Evolutionary conservation across 2,113 vertebrate genomes (phyloP).

Genomic region (Ceyx cyanopectus): DNA sequence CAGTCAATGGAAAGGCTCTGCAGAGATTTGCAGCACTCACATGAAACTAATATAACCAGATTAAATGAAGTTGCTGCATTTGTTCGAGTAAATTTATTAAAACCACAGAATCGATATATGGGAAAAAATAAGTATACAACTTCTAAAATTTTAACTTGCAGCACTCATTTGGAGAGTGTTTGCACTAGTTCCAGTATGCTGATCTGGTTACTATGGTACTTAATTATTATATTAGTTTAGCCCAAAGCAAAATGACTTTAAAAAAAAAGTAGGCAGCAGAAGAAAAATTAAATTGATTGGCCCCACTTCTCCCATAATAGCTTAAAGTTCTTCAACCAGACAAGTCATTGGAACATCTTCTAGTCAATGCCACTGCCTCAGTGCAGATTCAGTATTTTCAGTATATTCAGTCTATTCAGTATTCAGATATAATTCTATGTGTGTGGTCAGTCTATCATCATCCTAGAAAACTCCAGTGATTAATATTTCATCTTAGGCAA

Average conservation of each 20-base stretch:
- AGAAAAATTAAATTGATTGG: background rate
- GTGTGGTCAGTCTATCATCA: background rate
- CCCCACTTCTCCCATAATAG: background rate
- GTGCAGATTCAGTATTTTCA: background rate
- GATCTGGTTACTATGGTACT: background rate
- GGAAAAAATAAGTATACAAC: background rate
- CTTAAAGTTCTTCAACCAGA: background rate
- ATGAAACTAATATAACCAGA: conserved; percentile 22
- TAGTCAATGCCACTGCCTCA: background rate
- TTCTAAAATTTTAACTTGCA: background rate
- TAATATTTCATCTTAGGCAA: background rate
- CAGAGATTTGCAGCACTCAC: conserved; percentile 8
- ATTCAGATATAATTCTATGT: background rate
- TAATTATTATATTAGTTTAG: background rate
- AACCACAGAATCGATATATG: background rate
- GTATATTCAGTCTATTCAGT: background rate
- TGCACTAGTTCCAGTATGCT: background rate
- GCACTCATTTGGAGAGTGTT: background rate
- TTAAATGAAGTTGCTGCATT: conserved; percentile 38
- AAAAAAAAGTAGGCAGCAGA: background rate
- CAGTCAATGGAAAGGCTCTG: conserved; percentile 12
- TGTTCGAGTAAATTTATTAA: conserved; percentile 37
- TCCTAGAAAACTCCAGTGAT: background rate
- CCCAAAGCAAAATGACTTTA: background rate
- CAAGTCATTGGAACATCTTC: background rate